phyloP scores from a whole-genome alignment of 2,888 invertebrate genomes.

The Cylindroiulus punctatus region DNA sequence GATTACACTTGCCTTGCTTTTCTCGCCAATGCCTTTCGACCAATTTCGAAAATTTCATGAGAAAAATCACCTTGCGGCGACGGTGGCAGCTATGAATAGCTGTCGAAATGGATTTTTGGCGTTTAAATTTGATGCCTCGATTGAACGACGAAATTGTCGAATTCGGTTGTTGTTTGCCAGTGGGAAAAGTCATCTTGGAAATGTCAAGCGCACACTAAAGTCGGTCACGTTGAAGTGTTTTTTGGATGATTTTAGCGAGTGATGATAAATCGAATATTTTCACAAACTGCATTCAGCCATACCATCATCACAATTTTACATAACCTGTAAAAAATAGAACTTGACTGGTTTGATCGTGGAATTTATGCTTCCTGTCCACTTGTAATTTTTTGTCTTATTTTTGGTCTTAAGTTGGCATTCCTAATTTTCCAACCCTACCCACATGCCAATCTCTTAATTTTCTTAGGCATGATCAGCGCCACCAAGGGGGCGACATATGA shows the following conservation, averaged over 20 bases:
- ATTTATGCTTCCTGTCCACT: too few species aligned
- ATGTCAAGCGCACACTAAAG: neutral
- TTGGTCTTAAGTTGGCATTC: too few species aligned
- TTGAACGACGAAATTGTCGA: neutral
- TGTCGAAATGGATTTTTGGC: neutral
- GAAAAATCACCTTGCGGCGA: conserved; percentile 4
- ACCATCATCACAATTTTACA: too few species aligned
- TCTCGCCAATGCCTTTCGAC: neutral
- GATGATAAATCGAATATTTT: neutral
- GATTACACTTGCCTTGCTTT: neutral
- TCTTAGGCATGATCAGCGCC: too few species aligned
- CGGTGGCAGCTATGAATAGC: neutral
- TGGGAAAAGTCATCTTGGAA: neutral
- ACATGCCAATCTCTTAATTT: too few species aligned
- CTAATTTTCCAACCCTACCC: too few species aligned
- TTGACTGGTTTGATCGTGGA: too few species aligned
- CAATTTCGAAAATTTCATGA: conserved; percentile 24
- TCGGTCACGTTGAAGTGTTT: neutral
- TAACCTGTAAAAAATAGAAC: too few species aligned
- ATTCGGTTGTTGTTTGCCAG: neutral
- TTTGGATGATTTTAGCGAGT: neutral
- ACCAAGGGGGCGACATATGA: too few species aligned
- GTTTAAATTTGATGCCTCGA: conserved; percentile 31
- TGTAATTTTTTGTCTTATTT: too few species aligned
- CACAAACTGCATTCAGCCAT: neutral